These are phyloP conservation scores for Zoanthus gigantus DNA, from an alignment of 92 coral and sea anemone genomes.

Conservation along the genomic window DNA sequence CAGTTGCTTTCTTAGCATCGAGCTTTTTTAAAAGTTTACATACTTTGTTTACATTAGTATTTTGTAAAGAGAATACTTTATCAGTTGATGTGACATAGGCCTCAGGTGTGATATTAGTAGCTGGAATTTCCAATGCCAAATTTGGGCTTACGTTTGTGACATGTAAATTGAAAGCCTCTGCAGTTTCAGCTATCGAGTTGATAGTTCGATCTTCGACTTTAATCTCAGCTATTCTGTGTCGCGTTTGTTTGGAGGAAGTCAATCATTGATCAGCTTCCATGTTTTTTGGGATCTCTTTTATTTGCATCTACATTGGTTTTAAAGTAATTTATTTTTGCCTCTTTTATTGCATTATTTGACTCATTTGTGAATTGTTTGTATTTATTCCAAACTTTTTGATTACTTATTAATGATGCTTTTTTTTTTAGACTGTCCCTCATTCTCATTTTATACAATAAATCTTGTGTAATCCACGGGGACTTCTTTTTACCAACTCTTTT, in stretches of 20 bases:
- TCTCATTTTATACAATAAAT: too few species aligned
- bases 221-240: too few species aligned
- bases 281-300: slow-evolving; percentile 4
- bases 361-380: slow-evolving; percentile 48
- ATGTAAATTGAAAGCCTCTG: slow-evolving; percentile 40
- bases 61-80: too few species aligned
- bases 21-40: too few species aligned
- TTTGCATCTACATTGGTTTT: slow-evolving; percentile 38
- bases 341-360: too few species aligned
- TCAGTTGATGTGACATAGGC: too few species aligned
- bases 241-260: slow-evolving; percentile 28
- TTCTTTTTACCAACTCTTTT: too few species aligned
- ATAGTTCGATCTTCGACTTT: too few species aligned
- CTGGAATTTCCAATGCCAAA: slow-evolving; percentile 45
- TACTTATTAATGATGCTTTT: slow-evolving; percentile 38
- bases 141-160: slow-evolving; percentile 39
- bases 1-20: too few species aligned
- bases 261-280: slow-evolving; percentile 36
- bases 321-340: too few species aligned
- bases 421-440: slow-evolving; percentile 47
- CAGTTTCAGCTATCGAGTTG: slow-evolving; percentile 28
- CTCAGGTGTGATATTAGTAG: slow-evolving; percentile 17
- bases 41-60: too few species aligned
- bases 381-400: slow-evolving; percentile 49
- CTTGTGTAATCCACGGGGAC: too few species aligned